Base-by-base conservation (phyloP, 2,113 vertebrate species). In the Limnothrissa miodon region DNA sequence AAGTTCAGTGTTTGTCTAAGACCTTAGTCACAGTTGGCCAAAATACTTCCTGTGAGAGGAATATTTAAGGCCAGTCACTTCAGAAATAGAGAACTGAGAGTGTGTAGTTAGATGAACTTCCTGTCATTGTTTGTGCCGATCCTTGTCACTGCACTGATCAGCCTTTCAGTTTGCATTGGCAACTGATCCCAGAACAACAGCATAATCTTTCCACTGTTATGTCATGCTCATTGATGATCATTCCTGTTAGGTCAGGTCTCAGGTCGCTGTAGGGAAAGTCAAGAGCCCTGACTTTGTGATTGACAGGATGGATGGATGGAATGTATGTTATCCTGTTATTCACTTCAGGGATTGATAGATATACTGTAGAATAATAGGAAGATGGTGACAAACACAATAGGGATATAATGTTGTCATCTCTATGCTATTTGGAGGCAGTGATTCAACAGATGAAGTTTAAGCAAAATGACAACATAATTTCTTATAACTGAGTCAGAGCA, bases 81-180 rank as follows among this genome's bases (percentile, higher is more conserved):
- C 66, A 74, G 29, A 33, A 74, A 74, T 36, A 36, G 66, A 74
- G 66, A 74, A 74, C 36, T 74, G 66, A 74, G 36, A 74, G 29
- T 74, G 10, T 9, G 8, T 10, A 70, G 29, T 13, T 70, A 33
- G 25, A 70, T 33, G 13, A 29, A 74, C 66, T 74, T 74, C 66
- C 66, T 74, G 66, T 13, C 66, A 74, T n/a, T n/a, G n/a, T n/a
- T n/a, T n/a, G n/a, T 33, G 29, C 10, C 66, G 2, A 15, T 74
- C 29, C 33, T 74, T 1, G 10, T 36, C 66, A 29, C 10, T 74
- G 19, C 6, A 5, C 51, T 56, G 51, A 15, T 48, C 11, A 48
- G 19, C 19, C 19, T 56, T 23, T 56, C 19, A 6, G 5, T 5
- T 56, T 56, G 21, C 51, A 56, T 19, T 19, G 19, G 19, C 51